phyloP scores from a whole-genome alignment of 2,797 vertebrate genomes.

The Danio kyathit region DNA sequence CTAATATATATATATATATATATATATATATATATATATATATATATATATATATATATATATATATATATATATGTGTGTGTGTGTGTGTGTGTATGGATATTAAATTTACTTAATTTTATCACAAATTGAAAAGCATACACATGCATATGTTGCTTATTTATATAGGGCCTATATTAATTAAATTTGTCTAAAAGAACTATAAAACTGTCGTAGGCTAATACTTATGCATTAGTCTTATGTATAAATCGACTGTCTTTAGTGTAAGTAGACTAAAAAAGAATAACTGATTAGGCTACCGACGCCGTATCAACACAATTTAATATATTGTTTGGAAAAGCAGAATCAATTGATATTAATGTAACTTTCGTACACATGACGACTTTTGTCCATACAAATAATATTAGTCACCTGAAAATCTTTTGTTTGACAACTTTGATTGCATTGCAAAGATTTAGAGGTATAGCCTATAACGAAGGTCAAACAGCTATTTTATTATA shows the following conservation, averaged over 20 bases:
- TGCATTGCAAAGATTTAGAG: background rate
- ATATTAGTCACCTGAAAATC: background rate
- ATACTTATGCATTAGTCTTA: background rate
- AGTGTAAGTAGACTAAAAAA: background rate
- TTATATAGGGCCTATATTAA: background rate
- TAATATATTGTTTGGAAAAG: background rate
- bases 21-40: too few species aligned
- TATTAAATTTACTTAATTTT: background rate
- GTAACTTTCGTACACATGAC: background rate
- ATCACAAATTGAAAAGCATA: background rate
- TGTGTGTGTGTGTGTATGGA: too few species aligned
- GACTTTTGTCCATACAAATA: background rate
- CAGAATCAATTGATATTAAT: background rate
- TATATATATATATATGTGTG: too few species aligned
- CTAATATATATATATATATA: too few species aligned
- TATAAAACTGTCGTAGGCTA: background rate
- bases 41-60: too few species aligned
- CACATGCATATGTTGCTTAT: background rate
- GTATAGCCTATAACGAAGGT: background rate
- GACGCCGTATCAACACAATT: background rate
- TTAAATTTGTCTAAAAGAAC: background rate
- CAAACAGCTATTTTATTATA: background rate
- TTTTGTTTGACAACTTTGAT: background rate
- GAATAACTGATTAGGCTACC: background rate
- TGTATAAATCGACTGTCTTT: background rate